Evolutionary conservation across 1,140 invertebrate genomes (phyloP).

Genomic region (Aphaenogaster rudis): DNA sequence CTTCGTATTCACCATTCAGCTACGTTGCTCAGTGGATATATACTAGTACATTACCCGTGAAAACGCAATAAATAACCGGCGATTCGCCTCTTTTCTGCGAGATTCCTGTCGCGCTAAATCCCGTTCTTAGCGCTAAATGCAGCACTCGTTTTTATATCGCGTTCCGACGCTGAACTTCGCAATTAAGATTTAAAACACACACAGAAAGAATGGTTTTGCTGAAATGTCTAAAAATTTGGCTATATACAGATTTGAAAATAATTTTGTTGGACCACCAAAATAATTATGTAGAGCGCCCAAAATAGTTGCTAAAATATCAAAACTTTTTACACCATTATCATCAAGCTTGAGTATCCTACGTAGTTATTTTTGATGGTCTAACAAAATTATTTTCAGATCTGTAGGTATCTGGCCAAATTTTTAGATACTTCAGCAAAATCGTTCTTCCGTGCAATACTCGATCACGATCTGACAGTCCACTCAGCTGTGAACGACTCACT

Average conservation of each 20-base stretch:
- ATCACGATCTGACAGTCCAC: neutral
- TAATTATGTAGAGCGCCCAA: too few species aligned
- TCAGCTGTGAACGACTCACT: neutral
- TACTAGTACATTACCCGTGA: neutral
- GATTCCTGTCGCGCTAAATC: neutral
- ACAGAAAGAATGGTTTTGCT: too few species aligned
- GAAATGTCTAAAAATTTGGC: too few species aligned
- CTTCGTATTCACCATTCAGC: neutral
- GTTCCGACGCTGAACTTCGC: neutral
- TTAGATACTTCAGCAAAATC: too few species aligned
- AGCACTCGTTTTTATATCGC: neutral
- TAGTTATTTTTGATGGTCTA: too few species aligned
- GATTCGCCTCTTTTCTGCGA: neutral
- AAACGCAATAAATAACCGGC: slow-evolving; percentile 21
- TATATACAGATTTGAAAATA: too few species aligned
- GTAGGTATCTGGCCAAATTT: too few species aligned
- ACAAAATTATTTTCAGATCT: too few species aligned
- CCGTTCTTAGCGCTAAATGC: neutral
- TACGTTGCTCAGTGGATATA: neutral
- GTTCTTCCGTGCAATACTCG: neutral
- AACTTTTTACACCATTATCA: too few species aligned
- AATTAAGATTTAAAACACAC: neutral
- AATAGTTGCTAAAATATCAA: too few species aligned
- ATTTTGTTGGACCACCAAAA: too few species aligned
- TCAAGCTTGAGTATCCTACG: too few species aligned